phyloP scores from a whole-genome alignment of 2,113 vertebrate genomes.

The Aptenodytes forsteri region DNA sequence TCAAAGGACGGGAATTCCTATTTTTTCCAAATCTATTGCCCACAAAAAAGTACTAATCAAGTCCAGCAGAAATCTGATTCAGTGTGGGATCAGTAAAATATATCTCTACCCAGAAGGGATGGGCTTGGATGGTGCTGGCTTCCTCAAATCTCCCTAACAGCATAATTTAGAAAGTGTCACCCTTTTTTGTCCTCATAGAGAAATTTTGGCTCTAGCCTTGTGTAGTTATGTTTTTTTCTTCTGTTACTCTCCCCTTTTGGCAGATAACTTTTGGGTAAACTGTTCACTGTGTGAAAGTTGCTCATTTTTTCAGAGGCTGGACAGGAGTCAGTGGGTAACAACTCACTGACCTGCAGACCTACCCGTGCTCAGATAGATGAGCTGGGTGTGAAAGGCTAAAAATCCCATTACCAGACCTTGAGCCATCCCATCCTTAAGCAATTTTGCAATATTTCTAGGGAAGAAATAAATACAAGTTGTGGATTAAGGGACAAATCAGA shows the following conservation, averaged over 20 bases:
- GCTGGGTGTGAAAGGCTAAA: slow-evolving; percentile 47
- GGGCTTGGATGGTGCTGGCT: neutral
- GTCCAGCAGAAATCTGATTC: neutral
- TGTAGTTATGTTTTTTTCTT: neutral
- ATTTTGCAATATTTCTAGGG: slow-evolving; percentile 32
- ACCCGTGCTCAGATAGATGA: slow-evolving; percentile 50
- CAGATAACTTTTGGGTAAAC: neutral
- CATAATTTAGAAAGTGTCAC: neutral
- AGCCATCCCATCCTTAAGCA: slow-evolving; percentile 43
- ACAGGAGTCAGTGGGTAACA: slow-evolving; percentile 27
- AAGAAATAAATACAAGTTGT: slow-evolving; percentile 16
- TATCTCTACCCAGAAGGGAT: neutral
- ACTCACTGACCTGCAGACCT: slow-evolving; percentile 57
- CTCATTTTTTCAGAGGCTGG: neutral
- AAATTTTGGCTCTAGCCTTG: neutral
- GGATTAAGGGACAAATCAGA: slow-evolving; percentile 8
- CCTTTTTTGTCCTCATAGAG: neutral
- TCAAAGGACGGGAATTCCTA: neutral
- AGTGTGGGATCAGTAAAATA: neutral
- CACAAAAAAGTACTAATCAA: neutral
- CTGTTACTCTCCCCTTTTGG: neutral
- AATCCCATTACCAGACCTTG: slow-evolving; percentile 65
- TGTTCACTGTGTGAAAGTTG: neutral
- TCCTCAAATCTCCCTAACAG: neutral
- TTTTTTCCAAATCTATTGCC: neutral